phyloP scores from a whole-genome alignment of 64 coral and sea anemone genomes.

The Stylophora pistillata region DNA sequence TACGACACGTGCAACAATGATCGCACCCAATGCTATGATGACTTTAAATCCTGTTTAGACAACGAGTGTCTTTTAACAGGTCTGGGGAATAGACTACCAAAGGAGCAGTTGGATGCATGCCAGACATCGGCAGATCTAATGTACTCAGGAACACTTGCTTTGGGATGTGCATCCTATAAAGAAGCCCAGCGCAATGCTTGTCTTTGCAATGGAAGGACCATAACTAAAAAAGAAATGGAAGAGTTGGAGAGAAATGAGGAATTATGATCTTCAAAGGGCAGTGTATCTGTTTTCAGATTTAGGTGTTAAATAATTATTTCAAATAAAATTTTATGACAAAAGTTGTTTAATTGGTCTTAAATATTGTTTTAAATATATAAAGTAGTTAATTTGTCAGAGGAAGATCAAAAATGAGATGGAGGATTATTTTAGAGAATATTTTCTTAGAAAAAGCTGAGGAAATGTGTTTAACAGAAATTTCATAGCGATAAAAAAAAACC shows the following conservation, averaged over 20 bases:
- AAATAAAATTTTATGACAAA: neutral
- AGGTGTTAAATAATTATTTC: neutral
- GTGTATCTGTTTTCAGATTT: too few relatives aligned
- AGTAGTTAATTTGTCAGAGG: neutral
- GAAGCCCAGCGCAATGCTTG: slow-evolving; percentile 89
- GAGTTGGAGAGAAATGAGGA: slow-evolving; percentile 81
- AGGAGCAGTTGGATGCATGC: slow-evolving; percentile 69
- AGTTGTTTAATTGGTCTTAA: neutral
- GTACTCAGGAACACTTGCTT: slow-evolving; percentile 74
- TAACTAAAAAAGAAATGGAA: slow-evolving; percentile 86
- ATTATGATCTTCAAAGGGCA: slow-evolving; percentile 19
- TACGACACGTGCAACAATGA: slow-evolving; percentile 92
- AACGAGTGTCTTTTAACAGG: slow-evolving; percentile 92
- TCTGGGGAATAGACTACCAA: slow-evolving; percentile 64
- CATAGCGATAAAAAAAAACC: too few relatives aligned
- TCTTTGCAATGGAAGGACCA: slow-evolving; percentile 87
- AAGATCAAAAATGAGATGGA: neutral
- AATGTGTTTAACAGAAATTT: too few relatives aligned
- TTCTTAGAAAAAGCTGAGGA: too few relatives aligned
- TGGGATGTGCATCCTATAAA: slow-evolving; percentile 79
- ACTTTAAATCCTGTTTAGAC: slow-evolving; percentile 96
- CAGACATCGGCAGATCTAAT: slow-evolving; percentile 77
- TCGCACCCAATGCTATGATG: slow-evolving; percentile 82
- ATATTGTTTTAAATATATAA: too few relatives aligned
- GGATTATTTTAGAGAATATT: too few relatives aligned